Evolutionary conservation across 2,113 vertebrate species (phyloP), one percentile per base, ranked within the genome.

Genomic region (Oncorhynchus nerka): DNA sequence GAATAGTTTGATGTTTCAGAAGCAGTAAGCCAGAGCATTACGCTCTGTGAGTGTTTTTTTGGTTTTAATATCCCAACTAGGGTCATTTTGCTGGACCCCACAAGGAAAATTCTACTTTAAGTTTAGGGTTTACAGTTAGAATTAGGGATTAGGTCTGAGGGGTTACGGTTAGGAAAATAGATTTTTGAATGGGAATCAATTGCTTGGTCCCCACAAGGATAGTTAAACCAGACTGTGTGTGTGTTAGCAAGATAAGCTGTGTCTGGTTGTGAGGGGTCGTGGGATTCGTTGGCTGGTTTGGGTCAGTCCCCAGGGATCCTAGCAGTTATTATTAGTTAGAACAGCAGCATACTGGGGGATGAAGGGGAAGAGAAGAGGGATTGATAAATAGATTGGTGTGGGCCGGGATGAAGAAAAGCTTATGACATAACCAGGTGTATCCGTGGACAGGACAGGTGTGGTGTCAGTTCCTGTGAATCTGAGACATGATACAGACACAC

Each of bases 251-350:
- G 11, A 26, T 16, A 24, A 8, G 30, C 59, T 82, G 61, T 68
- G 70, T 71, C 71, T 71, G 76, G 75, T 71, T 73, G 68, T 69
- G 83, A 89, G 87, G 87, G 89, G 93, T 92, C 92, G 91, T 94
- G 93, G 92, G 92, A 94, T 93, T 89, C 75, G 78, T 74, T 75
- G 85, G 71, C 71, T 77, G 77, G 76, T 83, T 79, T 87, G 79
- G 83, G 79, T 82, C 87, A 88, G 89, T 93, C 92, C 90, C 92
- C 88, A 84, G 75, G 83, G 79, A 84, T 75, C 74, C 49, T 74
- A 15, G 78, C 71, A n/a, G 79, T 88, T 89, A 88, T 89, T 90
- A 88, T 89, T 88, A 84, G 79, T 84, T 79, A 69, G 82, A 20
- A 28, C 34, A 68, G 76, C 75, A 73, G 59, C 28, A 69, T 39